Base-by-base conservation (phyloP, 2,888 invertebrate genomes). In the Pandemis corylana region DNA sequence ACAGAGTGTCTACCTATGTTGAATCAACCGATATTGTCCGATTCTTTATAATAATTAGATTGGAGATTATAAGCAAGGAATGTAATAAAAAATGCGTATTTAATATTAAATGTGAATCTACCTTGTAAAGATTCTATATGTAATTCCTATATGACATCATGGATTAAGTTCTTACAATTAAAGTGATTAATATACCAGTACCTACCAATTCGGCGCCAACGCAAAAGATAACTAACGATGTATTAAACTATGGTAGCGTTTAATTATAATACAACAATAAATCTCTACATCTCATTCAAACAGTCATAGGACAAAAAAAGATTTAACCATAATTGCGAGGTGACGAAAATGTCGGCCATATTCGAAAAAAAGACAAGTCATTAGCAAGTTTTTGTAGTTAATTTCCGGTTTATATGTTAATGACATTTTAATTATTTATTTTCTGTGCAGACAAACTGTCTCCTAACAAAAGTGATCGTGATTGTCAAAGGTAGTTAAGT, bases 381-480 rank as follows among this genome's bases (percentile, higher is more conserved):
- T 75, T 75, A 67, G 53, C 66, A 70, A 70, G 62, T 70, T 70
- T 67, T 75, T 75, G 42, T 65, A 20, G 59, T 65, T 74, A 70
- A 74, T 70, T 56, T 62, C 70, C 66, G 36, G 70, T 75, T 75
- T 53, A 53, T 62, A 44, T 67, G 74, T 67, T 75, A 70, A 75
- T 61, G 62, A 56, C 53, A 62, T 75, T 70, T 53, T 70, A 75
- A 75, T 70, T 75, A 62, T 75, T 62, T 65, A 59, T 62, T 70
- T 62, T 62, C 62, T 10, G 70, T 10, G 5, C 42, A 63, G 62
- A 53, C 63, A 63, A 12, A 51, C 51, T 28, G 63, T 49, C 70
- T 42, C 49, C 15, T 42, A 28, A 51, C 12, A 51, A 46, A 65
- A 69, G 15, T 62, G 44, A 49, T 46, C 41, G 5, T 44, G 42